Evolutionary conservation across 2,113 vertebrate species (phyloP).

Genomic region (Oryzias javanicus): DNA sequence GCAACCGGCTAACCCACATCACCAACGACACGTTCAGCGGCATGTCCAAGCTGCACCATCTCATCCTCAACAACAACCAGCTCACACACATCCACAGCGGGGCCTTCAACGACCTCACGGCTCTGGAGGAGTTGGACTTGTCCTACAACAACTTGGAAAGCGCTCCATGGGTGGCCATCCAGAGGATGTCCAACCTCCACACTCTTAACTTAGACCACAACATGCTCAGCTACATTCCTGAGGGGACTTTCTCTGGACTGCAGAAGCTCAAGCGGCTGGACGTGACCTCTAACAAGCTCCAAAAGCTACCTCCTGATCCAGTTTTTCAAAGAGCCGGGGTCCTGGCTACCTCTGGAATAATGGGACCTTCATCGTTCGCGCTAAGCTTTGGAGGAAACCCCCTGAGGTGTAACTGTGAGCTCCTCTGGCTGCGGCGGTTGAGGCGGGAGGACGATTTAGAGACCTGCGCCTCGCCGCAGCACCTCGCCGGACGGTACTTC

Average conservation of each 20-base stretch:
- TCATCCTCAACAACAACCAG: constrained; percentile 99
- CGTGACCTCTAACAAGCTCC: constrained; percentile 97
- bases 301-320: constrained; percentile 96
- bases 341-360: constrained; percentile 90
- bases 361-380: constrained; percentile 88
- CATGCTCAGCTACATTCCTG: constrained; percentile 96
- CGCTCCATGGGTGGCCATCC: constrained; percentile 95
- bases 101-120: constrained; percentile 93
- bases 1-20: constrained; percentile 94
- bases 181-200: constrained; percentile 95
- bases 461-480: constrained; percentile 92
- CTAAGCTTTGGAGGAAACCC: constrained; percentile 97
- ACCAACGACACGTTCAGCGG: constrained; percentile 97
- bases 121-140: constrained; percentile 94
- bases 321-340: constrained; percentile 95
- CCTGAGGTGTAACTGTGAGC: constrained; percentile 97
- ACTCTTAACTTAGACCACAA: constrained; percentile 97
- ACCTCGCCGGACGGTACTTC: constrained; percentile 94
- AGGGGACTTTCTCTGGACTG: constrained; percentile 96
- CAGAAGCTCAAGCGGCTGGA: constrained; percentile 97
- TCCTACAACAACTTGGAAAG: constrained; percentile 98
- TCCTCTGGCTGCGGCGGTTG: constrained; percentile 91
- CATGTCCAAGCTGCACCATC: constrained; percentile 96
- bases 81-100: constrained; percentile 91
- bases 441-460: constrained; percentile 93